Conservation (phyloP, 1,140 invertebrate genomes). For the Triops longicaudatus region DNA sequence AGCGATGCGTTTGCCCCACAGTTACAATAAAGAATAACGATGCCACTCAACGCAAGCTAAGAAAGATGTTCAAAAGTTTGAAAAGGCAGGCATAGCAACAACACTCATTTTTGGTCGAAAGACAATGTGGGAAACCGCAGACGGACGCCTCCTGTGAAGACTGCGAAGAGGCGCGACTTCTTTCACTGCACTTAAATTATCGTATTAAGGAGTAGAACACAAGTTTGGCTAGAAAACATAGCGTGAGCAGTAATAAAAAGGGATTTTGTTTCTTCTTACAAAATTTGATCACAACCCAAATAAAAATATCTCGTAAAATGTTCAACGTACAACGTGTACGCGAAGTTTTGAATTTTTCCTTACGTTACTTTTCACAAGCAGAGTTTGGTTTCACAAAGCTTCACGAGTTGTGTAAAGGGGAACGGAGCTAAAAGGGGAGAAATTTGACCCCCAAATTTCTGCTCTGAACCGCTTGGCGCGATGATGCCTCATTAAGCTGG, state of each 20-base stretch:
- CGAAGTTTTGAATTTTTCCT: background rate
- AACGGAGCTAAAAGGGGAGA: background rate
- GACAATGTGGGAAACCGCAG: background rate
- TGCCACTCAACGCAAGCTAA: background rate
- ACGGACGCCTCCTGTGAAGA: background rate
- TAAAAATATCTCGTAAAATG: background rate
- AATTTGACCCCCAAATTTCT: background rate
- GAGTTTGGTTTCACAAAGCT: too few relatives aligned
- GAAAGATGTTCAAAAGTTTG: background rate
- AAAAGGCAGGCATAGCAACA: background rate
- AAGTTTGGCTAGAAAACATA: background rate
- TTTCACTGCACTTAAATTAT: background rate
- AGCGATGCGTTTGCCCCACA: background rate
- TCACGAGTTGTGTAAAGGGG: background rate
- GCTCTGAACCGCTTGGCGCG: slow-evolving; percentile 2
- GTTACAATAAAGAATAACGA: background rate
- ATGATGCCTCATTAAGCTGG: slow-evolving; percentile 14
- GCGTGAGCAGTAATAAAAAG: background rate
- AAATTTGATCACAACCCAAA: background rate
- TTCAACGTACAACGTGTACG: background rate
- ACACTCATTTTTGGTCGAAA: background rate
- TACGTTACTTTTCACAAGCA: too few relatives aligned
- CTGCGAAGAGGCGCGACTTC: background rate
- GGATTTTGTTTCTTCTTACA: too few relatives aligned
- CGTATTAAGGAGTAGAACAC: background rate